Conservation (phyloP, 2,113 vertebrate species). For the Ceuthmochares aereus region DNA sequence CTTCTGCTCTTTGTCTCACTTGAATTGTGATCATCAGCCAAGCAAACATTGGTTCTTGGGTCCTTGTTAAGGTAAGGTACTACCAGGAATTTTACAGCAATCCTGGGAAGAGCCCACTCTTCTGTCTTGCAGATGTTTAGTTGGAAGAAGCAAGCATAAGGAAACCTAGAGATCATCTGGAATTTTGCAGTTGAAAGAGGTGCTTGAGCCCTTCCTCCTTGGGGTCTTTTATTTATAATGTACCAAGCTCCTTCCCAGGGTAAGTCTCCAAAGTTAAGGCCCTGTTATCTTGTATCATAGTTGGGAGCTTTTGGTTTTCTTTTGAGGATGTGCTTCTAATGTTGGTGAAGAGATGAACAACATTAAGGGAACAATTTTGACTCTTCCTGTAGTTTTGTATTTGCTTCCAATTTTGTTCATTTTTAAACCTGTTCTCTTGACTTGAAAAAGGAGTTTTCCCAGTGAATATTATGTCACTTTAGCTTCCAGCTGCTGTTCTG, state of each 20-base stretch:
- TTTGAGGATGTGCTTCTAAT: background rate
- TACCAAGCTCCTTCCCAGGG: background rate
- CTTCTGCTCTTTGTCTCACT: background rate
- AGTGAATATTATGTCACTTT: background rate
- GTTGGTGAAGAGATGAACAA: background rate
- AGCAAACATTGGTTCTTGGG: background rate
- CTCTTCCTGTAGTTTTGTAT: background rate
- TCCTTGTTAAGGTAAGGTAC: accelerated
- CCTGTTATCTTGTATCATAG: background rate
- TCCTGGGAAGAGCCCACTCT: background rate
- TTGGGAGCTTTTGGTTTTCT: background rate
- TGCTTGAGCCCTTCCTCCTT: background rate
- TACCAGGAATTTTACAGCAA: background rate
- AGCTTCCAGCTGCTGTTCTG: slow-evolving; percentile 46
- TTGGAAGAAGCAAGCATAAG: background rate
- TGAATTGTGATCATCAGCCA: background rate
- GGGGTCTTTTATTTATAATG: background rate
- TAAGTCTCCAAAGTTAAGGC: background rate
- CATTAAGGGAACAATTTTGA: background rate
- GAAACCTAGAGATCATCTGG: background rate
- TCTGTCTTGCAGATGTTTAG: background rate
- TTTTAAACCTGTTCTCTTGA: background rate
- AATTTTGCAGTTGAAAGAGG: background rate
- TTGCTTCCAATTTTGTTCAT: background rate
- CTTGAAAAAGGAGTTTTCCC: slow-evolving; percentile 29